Conservation (phyloP, 1,140 invertebrate species). For the Pygmarrhopalites habei region DNA sequence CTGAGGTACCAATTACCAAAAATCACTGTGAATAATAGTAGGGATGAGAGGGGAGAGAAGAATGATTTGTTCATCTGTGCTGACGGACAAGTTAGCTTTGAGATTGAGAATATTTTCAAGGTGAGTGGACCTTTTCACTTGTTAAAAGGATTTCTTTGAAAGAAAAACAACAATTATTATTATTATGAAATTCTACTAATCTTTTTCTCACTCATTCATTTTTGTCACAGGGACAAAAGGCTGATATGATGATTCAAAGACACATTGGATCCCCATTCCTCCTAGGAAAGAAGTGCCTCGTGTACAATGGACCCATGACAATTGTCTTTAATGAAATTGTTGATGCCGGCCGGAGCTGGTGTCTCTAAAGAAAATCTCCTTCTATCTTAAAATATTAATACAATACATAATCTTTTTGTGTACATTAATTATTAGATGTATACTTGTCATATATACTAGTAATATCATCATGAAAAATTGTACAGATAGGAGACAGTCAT, state of each 20-base stretch:
- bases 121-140: too few species aligned
- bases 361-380: too few species aligned
- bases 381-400: too few species aligned
- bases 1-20: slow-evolving; percentile 38
- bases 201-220: too few species aligned
- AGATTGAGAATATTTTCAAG: slow-evolving; percentile 41
- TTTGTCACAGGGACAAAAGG: too few species aligned
- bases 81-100: slow-evolving; percentile 39
- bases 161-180: too few species aligned
- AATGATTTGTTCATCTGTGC: slow-evolving; percentile 31
- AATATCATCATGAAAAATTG: too few species aligned
- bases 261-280: slow-evolving; percentile 38
- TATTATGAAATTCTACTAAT: too few species aligned
- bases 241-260: slow-evolving; percentile 43
- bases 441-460: too few species aligned
- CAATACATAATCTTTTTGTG: background rate
- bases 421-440: too few species aligned
- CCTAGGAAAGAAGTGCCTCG: slow-evolving; percentile 38
- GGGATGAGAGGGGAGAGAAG: background rate
- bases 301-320: slow-evolving; percentile 40
- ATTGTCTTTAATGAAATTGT: slow-evolving; percentile 34
- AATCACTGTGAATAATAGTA: slow-evolving; percentile 33
- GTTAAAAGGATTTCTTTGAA: too few species aligned
- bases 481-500: too few species aligned
- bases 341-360: slow-evolving; percentile 28